Evolutionary conservation across 2,797 vertebrate species (phyloP), one percentile per base, ranked within the genome.

Genomic region (Poecile montanus): DNA sequence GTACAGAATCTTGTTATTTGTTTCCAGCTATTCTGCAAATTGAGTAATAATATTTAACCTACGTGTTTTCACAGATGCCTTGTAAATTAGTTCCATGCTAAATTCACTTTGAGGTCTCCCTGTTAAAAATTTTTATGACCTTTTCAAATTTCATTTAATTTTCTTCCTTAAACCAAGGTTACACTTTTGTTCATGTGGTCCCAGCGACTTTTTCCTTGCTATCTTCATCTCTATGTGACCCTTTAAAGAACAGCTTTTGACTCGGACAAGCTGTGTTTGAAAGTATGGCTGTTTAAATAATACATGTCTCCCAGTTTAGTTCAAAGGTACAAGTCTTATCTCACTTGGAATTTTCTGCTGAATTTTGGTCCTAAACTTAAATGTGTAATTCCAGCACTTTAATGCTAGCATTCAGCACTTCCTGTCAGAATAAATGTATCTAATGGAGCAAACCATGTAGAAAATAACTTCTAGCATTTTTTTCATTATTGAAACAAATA

Each of bases 381-480:
- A 85, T 78, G 10, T 58, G 81, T 80, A 94, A 91, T 93, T 95
- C 93, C 85, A 42, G 57, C 71, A 94, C 83, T 94, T 91, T 68
- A 91, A 48, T 93, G 73, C 67, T 27, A 62, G 15, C 23, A 88
- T 88, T 96, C 92, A 95, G 60, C 40, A 95, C 61, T 95, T 91
- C 68, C 26, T 95, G 67, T 97, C 89, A 94, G 81, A 96, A 85
- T 65, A 96, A 90, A 96, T 94, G 73, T 93, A 77, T 91, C 91
- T 95, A 97, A 93, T 94, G 82, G 88, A 96, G 79, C 36, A 96
- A 97, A 76, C 47, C 87, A 95, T 88, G 85, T 91, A 96, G 92
- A 97, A 98, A 98, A 97, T 95, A 94, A 92, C 72, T 97, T 81
- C 80, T 45, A 90, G 50, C 77, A 78, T 77, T 89, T 96, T 71